Evolutionary conservation across 2,113 vertebrate genomes (phyloP).

Genomic region (Arenaria interpres): DNA sequence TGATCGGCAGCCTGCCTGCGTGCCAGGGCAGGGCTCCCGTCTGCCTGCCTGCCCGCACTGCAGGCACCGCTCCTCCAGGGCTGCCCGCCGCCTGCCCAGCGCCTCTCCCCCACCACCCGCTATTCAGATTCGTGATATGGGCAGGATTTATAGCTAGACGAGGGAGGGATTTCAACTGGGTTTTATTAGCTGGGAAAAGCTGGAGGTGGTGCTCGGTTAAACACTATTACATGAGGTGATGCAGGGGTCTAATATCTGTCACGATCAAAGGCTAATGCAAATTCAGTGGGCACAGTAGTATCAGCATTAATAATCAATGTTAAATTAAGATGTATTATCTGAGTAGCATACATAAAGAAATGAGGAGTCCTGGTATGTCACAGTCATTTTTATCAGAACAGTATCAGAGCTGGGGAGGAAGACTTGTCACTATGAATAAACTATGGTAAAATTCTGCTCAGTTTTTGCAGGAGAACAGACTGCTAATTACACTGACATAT

Average conservation of each 20-base stretch:
- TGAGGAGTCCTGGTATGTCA: background rate
- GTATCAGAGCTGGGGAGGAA: background rate
- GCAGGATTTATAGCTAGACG: background rate
- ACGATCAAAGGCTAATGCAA: constrained; percentile 8
- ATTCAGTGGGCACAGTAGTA: background rate
- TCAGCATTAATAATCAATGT: constrained; percentile 11
- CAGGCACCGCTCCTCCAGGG: background rate
- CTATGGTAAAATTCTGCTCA: background rate
- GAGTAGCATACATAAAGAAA: background rate
- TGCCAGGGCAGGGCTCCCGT: background rate
- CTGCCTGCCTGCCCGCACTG: background rate
- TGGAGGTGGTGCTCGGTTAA: background rate
- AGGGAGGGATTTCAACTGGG: background rate
- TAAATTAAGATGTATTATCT: constrained; percentile 10
- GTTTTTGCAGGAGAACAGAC: background rate
- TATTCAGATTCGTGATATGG: background rate
- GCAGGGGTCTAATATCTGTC: background rate
- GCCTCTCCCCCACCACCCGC: background rate
- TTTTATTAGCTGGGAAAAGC: constrained; percentile 40
- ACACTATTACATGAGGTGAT: background rate
- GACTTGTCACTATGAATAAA: background rate
- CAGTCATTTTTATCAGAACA: constrained; percentile 17
- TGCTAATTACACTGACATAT: constrained; percentile 36
- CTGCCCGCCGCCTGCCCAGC: background rate
- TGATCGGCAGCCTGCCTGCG: background rate